Evolutionary conservation across 2,113 vertebrate species (phyloP), one percentile per base, ranked within the genome.

Genomic region (Pungitius pungitius): DNA sequence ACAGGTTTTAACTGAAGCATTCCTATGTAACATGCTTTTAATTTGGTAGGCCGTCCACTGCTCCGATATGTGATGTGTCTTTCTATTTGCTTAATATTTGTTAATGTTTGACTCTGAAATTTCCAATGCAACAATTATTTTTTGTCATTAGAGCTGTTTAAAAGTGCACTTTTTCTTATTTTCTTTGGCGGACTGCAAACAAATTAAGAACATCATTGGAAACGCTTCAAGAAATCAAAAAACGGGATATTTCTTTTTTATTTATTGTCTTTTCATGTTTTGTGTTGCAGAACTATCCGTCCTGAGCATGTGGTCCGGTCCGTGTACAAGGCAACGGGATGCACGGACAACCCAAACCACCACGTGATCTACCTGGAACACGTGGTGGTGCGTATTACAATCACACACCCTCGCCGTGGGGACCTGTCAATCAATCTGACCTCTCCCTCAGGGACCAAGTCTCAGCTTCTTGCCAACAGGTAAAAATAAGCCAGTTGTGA

Each of bases 371-470:
- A 98, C 90, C 87, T 99, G 91, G 98, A 99, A 77, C 98, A 99
- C 0, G 96, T 99, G 0, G 95, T 99, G 0, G 96, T 99, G 20
- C 96, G 98, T 15, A 95, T 99, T 79, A 98, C 97, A 70, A 98
- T 99, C 85, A 96, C 96, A 10, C 98, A 99, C 75, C 96, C 97
- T 42, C 94, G 98, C 55, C 95, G 98, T 68, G 98, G 98, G 73
- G 98, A 99, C 91, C 92, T 99, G 92, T 96, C 98, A 60, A 98
- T 99, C 92, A 99, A 98, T 88, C 89, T 99, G 90, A 99, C 98
- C 39, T 99, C 98, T 17, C 98, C 98, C 56, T 99, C 97, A 8
- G 98, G 98, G 92, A 99, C 98, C 75, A 96, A 96, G 87, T 99
- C 98, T 58, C 97, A 99, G 90, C 95, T 99, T 62, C 93, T 99